Evolutionary conservation across 2,888 invertebrate species (phyloP), one percentile per base, ranked within the genome.

Genomic region (Odontocolon sp.): DNA sequence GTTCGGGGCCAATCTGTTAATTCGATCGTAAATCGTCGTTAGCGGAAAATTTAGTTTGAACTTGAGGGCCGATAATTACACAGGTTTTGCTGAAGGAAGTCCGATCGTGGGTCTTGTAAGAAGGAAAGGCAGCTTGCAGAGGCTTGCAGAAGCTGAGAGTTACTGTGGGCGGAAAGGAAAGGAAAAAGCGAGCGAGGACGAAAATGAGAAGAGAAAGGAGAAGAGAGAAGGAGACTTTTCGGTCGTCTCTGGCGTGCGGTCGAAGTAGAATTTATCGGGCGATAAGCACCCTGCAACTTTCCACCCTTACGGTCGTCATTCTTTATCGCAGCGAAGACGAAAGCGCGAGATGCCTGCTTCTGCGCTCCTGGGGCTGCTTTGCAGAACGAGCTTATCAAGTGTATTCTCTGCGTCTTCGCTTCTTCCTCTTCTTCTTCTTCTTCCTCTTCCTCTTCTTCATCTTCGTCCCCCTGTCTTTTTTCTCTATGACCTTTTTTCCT

Each of bases 1-100:
- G 54, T 67, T 61, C 45, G 57, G 9, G 69, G 80, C 81, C 84
- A 84, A 87, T 88, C 85, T 83, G 85, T 87, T 87, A 87, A 88
- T 87, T 87, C 84, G 87, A 87, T 87, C 87, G 85, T 88, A 88
- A 88, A 87, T 88, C 85, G 87, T 87, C 82, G 84, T 87, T 87
- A 86, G 82, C 75, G 82, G 84, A 84, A 84, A 88, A 88, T 88
- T 87, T 84, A 85, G 86, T 84, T 87, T 83, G 82, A 85, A 86
- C 84, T 86, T 83, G 82, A 64, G 38, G 75, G 71, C 80, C 84
- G 85, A 86, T 88, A 88, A 88, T 88, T 88, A 87, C 85, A 84
- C 75, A 78, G 84, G 82, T 84, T 85, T 83, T 82, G 81, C 78
- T 75, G 66, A 28, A 71, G 66, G n/a, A n/a, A n/a, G n/a, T n/a